Base-by-base conservation (phyloP, 1,140 invertebrate genomes). In the Melitaea cinxia region DNA sequence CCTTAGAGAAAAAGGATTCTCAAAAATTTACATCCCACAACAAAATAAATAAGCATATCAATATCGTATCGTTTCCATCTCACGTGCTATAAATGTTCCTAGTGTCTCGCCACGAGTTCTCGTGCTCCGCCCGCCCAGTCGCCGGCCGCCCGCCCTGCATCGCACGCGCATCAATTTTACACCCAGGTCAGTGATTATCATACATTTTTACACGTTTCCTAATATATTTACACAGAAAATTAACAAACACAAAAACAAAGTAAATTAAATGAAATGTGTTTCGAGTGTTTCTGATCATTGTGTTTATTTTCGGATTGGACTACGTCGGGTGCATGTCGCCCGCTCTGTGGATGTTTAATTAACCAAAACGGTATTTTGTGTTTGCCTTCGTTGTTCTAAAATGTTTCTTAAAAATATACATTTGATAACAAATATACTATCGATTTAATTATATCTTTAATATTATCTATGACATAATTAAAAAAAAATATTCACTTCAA, bases 71-170 rank as follows among this genome's bases (percentile, higher is more conserved):
- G 68, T 35, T 9, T 7, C 55, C 78, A 70, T 70, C 23, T 50
- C 72, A 68, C 37, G 49, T 1, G 10, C 39, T 67, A 24, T 70
- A 63, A 77, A 62, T 33, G 39, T 26, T 9, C 19, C n/a, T n/a
- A n/a, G n/a, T n/a, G n/a, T n/a, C n/a, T 52, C 23, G 9, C 26
- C 58, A 55, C 49, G 50, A 53, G 69, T 65, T n/a, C 55, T 50
- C 72, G 66, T 65, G 62, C 58, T 65, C 83, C 78, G 82, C 84
- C 86, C 86, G 86, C 86, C 86, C 86, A 89, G 86, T 89, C 82
- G 65, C 56, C 77, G 69, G 72, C 81, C 77, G 84, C 82, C 86
- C 86, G 86, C 86, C 84, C 72, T 72, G 56, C 73, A 70, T 66
- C 74, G 73, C 83, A 77, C 78, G 76, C 81, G 82, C 80, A 77